phyloP scores from a whole-genome alignment of 1,140 invertebrate genomes.

The Marisa cornuarietis region DNA sequence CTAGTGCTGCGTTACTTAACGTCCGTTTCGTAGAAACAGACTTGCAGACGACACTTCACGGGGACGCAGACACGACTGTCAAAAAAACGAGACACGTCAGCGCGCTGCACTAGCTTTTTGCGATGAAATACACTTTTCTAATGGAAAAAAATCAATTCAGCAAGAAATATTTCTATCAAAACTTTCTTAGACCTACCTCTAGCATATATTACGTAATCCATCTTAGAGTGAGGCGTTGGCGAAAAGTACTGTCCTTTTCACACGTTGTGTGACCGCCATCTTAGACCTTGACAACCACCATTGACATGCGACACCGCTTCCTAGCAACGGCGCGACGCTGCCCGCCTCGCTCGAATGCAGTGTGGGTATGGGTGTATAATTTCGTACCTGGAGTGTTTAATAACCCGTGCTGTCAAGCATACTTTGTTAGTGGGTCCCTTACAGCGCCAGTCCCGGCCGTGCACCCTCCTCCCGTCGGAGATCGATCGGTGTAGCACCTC shows the following conservation, averaged over 20 bases:
- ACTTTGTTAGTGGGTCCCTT: not conserved
- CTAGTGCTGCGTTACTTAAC: not conserved
- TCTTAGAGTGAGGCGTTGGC: not conserved
- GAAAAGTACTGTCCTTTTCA: not conserved
- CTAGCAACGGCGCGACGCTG: not conserved
- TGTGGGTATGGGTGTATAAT: not conserved
- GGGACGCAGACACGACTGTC: not conserved
- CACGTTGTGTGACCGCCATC: not conserved
- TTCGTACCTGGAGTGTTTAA: not conserved
- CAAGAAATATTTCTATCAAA: not conserved
- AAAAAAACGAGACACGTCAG: not conserved
- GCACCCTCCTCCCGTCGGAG: not conserved
- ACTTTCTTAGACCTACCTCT: not conserved
- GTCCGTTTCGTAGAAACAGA: not conserved
- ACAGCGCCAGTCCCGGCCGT: not conserved
- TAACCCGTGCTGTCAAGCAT: not conserved
- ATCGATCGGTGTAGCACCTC: not conserved
- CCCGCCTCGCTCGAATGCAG: not conserved
- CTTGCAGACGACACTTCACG: not conserved
- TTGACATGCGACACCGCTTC: slow-evolving; percentile 1
- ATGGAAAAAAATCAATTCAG: not conserved
- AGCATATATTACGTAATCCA: not conserved
- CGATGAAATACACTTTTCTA: no score
- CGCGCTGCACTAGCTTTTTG: not conserved
- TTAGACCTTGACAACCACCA: slow-evolving; percentile 5